These are phyloP conservation scores for Mormyrus hasselquistii DNA, from an alignment of 2,797 vertebrate genomes.

Conservation along the genomic window DNA sequence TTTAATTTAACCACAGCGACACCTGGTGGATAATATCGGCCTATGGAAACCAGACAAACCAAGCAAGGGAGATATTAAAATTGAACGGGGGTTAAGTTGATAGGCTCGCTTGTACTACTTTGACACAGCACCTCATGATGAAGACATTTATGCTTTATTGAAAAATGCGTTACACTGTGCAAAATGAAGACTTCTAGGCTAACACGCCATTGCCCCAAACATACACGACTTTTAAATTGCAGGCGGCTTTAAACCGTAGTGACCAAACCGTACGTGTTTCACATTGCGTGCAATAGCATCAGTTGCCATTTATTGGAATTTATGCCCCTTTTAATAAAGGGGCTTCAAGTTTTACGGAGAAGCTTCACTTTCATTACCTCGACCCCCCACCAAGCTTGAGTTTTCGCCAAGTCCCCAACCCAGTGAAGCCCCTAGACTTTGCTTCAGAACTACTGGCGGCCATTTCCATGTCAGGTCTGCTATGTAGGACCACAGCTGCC, in stretches of 20 bases:
- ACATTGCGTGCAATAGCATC: neutral
- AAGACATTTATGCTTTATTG: neutral
- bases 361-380: neutral
- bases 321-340: neutral
- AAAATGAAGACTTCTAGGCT: neutral
- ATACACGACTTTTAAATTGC: neutral
- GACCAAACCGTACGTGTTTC: neutral
- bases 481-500: neutral
- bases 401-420: neutral
- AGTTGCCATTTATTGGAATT: neutral
- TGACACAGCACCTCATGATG: neutral
- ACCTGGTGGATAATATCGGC: neutral
- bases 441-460: neutral
- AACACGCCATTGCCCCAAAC: neutral
- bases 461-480: neutral
- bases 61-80: neutral
- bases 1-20: neutral
- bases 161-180: neutral
- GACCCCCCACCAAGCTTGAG: neutral
- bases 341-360: neutral
- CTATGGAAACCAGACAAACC: neutral
- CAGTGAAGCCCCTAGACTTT: neutral
- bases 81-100: neutral
- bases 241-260: neutral
- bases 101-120: neutral